phyloP scores from a whole-genome alignment of 2,113 vertebrate species.

The Gracilinanus agilis region DNA sequence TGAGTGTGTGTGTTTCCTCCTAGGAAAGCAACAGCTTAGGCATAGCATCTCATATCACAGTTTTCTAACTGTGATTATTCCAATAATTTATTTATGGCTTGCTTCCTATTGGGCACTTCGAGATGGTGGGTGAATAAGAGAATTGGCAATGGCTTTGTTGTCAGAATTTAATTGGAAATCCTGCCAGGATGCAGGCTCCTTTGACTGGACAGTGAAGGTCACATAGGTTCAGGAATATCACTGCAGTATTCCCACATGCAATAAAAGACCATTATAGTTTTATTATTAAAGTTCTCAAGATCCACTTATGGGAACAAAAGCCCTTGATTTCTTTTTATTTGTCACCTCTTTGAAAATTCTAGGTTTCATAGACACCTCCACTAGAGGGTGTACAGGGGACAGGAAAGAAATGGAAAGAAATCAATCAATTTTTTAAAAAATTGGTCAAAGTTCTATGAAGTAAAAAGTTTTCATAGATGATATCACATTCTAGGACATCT shows the following conservation, averaged over 20 bases:
- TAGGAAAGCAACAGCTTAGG: neutral
- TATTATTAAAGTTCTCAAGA: neutral
- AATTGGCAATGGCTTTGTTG: neutral
- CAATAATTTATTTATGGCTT: neutral
- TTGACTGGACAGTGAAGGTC: neutral
- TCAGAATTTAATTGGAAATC: neutral
- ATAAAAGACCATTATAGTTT: neutral
- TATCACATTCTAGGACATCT: neutral
- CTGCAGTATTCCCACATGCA: neutral
- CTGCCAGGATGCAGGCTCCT: neutral
- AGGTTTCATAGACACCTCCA: neutral
- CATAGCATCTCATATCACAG: neutral
- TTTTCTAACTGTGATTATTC: neutral
- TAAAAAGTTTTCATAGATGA: neutral
- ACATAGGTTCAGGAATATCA: neutral
- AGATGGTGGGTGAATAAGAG: neutral
- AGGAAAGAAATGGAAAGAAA: neutral
- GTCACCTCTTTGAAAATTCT: slow-evolving; percentile 1
- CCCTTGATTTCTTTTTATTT: neutral
- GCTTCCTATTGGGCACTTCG: neutral
- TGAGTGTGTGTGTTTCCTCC: neutral
- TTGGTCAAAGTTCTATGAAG: neutral
- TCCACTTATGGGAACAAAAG: neutral
- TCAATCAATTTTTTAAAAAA: neutral
- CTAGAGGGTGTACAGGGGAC: neutral